Evolutionary conservation across 2,113 vertebrate species (phyloP).

Genomic region (Prietella phreatophila): DNA sequence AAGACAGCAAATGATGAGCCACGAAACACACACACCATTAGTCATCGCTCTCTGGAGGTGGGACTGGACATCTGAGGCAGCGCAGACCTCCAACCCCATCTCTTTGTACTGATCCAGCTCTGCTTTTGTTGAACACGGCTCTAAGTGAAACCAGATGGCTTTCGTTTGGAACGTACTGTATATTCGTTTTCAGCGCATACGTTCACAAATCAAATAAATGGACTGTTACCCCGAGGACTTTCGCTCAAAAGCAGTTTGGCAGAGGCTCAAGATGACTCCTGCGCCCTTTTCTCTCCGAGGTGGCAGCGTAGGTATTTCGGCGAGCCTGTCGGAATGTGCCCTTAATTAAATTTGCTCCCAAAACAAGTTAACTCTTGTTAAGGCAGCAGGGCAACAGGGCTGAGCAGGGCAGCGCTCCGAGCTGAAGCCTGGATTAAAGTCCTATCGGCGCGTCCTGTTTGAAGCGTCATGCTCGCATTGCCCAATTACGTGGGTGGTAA

Average conservation of each 20-base stretch:
- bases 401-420: neutral
- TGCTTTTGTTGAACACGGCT: slow-evolving; percentile 59
- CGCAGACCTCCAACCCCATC: slow-evolving; percentile 52
- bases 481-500: slow-evolving; percentile 35
- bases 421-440: neutral
- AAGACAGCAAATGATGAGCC: slow-evolving; percentile 47
- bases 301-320: slow-evolving; percentile 57
- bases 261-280: slow-evolving; percentile 25
- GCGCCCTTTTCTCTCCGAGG: slow-evolving; percentile 30
- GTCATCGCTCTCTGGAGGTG: slow-evolving; percentile 54
- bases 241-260: slow-evolving; percentile 52
- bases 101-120: slow-evolving; percentile 53
- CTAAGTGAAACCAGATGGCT: slow-evolving; percentile 66
- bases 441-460: slow-evolving; percentile 26
- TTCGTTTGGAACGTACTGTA: slow-evolving; percentile 53
- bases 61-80: slow-evolving; percentile 53
- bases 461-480: slow-evolving; percentile 33
- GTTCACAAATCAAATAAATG: slow-evolving; percentile 64
- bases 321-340: slow-evolving; percentile 65
- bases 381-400: slow-evolving; percentile 45
- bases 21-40: slow-evolving; percentile 55
- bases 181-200: slow-evolving; percentile 56
- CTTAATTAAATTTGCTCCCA: slow-evolving; percentile 55
- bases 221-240: slow-evolving; percentile 52
- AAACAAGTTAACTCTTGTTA: slow-evolving; percentile 74